Evolutionary conservation across 2,888 invertebrate genomes (phyloP).

Genomic region (Rotaria sp.): DNA sequence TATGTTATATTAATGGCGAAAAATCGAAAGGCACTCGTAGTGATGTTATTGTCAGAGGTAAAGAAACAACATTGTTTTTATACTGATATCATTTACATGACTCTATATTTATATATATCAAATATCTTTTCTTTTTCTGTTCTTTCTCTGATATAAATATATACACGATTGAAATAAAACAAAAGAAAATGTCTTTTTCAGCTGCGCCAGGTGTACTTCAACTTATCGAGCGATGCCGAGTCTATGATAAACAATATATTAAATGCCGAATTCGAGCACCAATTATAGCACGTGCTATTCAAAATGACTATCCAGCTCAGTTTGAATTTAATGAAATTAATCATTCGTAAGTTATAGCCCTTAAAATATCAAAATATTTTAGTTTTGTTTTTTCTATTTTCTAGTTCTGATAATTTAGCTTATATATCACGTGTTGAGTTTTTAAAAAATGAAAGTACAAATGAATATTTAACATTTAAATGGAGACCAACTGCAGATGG

Average conservation of each 20-base stretch:
- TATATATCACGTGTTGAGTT: background rate
- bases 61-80: background rate
- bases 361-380: background rate
- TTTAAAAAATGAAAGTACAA: background rate
- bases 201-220: background rate
- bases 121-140: background rate
- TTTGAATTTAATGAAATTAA: background rate
- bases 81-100: background rate
- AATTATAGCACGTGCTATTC: background rate
- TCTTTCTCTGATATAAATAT: background rate
- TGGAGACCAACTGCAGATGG: background rate
- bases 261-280: background rate
- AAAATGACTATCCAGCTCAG: background rate
- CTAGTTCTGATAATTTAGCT: background rate
- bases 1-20: background rate
- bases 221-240: background rate
- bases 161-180: background rate
- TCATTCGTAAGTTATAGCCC: background rate
- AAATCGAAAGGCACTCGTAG: background rate
- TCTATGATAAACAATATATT: background rate
- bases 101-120: background rate
- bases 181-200: background rate
- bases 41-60: background rate
- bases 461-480: background rate
- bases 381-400: background rate